A percentile compares a stretch with the other conserved stretches of the same genome.
These are phyloP conservation scores for Elachura formosa DNA, from an alignment of 2,113 vertebrate genomes.

Conservation along the genomic window DNA sequence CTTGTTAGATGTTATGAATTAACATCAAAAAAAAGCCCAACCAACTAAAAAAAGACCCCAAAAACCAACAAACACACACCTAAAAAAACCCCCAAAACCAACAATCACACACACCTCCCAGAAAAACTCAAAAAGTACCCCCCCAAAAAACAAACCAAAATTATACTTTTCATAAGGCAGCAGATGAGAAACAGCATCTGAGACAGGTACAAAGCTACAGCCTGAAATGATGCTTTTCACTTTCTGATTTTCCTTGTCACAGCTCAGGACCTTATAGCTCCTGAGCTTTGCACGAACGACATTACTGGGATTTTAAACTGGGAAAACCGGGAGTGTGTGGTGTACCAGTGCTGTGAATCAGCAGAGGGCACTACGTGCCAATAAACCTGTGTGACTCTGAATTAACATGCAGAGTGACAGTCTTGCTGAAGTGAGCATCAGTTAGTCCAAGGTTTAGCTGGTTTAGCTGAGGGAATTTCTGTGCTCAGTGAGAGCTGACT, in stretches of 20 bases:
- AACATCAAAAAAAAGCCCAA: background rate
- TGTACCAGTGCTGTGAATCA: background rate
- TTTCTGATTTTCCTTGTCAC: background rate
- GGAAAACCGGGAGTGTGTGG: background rate
- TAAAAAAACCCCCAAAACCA: background rate
- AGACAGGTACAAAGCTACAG: background rate
- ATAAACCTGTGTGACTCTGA: background rate
- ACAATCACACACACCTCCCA: rapidly evolving
- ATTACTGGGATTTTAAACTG: background rate
- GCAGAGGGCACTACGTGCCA: slow-evolving; percentile 33
- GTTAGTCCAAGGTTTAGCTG: background rate
- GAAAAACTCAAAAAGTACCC: background rate
- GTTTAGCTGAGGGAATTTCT: background rate
- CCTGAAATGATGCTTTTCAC: background rate
- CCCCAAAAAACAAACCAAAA: background rate
- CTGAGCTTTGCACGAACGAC: background rate
- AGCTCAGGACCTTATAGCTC: rapidly evolving
- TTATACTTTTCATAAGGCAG: background rate
- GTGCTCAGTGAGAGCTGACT: background rate
- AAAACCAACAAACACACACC: background rate
- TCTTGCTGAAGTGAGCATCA: background rate
- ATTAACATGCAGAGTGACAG: background rate
- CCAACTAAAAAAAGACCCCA: rapidly evolving
- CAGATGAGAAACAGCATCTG: background rate
- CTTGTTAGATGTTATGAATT: background rate